Base-by-base conservation (phyloP, 1,140 invertebrate genomes). In the Scaptomyza montana region DNA sequence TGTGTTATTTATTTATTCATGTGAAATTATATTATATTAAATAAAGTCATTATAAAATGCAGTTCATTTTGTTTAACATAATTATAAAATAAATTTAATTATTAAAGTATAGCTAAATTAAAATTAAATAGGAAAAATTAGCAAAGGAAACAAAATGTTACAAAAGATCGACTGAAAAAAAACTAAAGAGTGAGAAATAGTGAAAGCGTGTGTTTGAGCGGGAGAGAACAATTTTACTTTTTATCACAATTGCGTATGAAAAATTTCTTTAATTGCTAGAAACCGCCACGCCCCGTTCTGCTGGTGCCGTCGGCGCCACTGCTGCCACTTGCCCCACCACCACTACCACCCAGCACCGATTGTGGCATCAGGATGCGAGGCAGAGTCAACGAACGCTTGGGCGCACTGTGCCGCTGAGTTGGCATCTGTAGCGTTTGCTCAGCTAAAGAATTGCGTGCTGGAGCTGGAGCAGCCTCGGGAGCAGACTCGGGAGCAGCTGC, bases 161-260 rank as follows among this genome's bases (percentile, higher is more conserved):
- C 85, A 89, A 89, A 77, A 89, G 55, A 46, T 33, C 53, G 19
- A 49, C 12, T 16, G 59, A 19, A 10, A 54, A 51, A 61, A n/a
- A n/a, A n/a, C n/a, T 55, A 30, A 25, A 12, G 30, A 56, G 33
- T 30, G 16, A 41, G 21, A 25, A 3, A 4, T 25, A 25, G 21
- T 25, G 3, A 21, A 21, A 21, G 10, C 55, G 5, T 36, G 33
- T 36, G 33, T 36, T 1, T 36, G 33, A 36, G 33, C 33, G 43
- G 53, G 25, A 33, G 39, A 54, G 64, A 69, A 70, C 43, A 43
- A 47, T 39, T 74, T 89, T 77, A 90, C 72, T 90, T 90, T 90
- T 90, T 90, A 90, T 90, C 89, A 90, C 89, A 90, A 90, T 90
- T 90, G 79, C 89, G 89, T 89, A 90, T 90, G 89, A 90, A 90